These are phyloP conservation scores for Arvicanthis niloticus DNA, from an alignment of 2,113 vertebrate species.

Conservation along the genomic window DNA sequence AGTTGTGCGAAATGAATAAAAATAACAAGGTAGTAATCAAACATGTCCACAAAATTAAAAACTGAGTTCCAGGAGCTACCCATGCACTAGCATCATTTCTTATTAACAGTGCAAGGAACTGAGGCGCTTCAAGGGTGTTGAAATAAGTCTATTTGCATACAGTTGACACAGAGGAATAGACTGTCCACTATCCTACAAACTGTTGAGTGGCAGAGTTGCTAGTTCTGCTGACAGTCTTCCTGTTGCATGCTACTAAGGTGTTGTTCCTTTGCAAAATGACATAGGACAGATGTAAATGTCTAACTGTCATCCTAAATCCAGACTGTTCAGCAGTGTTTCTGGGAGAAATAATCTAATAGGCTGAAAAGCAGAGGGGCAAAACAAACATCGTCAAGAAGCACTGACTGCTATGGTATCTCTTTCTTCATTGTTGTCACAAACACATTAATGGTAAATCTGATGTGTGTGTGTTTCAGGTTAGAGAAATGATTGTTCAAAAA, in stretches of 20 bases:
- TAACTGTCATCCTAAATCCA: background rate
- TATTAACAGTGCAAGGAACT: background rate
- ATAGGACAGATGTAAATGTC: background rate
- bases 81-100: background rate
- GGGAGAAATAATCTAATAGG: constrained; percentile 30
- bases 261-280: background rate
- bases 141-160: background rate
- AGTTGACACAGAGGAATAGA: background rate
- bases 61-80: background rate
- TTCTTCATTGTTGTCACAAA: constrained; percentile 51
- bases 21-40: background rate
- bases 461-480: background rate
- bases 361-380: constrained; percentile 45
- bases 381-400: constrained; percentile 35
- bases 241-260: background rate
- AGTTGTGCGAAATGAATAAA: background rate
- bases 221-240: background rate
- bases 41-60: background rate
- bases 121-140: background rate
- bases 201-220: background rate
- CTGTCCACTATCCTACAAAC: background rate
- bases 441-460: constrained; percentile 47
- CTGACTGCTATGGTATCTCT: background rate
- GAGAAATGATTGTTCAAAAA: constrained; percentile 42
- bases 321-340: background rate